Conservation (phyloP, 2,113 vertebrate species). For the Dolichotis patagonum region DNA sequence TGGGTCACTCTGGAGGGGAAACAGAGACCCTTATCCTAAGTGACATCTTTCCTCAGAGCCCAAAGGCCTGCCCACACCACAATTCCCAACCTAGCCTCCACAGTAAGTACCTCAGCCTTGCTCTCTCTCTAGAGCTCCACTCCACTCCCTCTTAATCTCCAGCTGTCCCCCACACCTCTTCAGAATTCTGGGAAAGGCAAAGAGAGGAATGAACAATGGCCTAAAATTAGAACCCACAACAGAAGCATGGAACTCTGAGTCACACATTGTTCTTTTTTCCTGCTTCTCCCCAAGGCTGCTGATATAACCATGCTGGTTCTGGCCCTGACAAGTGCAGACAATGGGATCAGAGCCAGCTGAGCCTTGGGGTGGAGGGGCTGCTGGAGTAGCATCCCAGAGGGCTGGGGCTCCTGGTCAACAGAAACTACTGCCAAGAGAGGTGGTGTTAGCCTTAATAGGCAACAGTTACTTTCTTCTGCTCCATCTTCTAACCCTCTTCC, state of each 20-base stretch:
- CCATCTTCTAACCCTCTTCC: background rate
- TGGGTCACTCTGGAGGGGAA: background rate
- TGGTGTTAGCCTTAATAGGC: background rate
- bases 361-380: background rate
- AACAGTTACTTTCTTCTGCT: background rate
- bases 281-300: background rate
- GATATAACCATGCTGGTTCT: conserved; percentile 18
- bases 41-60: background rate
- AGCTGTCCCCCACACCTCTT: background rate
- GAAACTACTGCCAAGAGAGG: background rate
- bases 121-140: background rate
- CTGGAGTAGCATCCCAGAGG: background rate
- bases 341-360: background rate
- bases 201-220: conserved; percentile 68
- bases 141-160: background rate
- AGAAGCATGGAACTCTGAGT: conserved; percentile 73
- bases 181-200: conserved; percentile 78
- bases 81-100: too few species aligned
- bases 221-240: conserved; percentile 81
- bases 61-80: background rate
- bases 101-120: background rate
- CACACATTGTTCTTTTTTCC: conserved; percentile 72
- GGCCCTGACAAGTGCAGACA: conserved; percentile 43
- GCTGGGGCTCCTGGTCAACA: background rate
- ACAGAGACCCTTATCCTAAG: background rate